A percentile compares a stretch with the other conserved stretches of the same genome.
Evolutionary conservation across 64 coral and sea anemone genomes (phyloP).

Genomic region (Stichodactyla helianthus): DNA sequence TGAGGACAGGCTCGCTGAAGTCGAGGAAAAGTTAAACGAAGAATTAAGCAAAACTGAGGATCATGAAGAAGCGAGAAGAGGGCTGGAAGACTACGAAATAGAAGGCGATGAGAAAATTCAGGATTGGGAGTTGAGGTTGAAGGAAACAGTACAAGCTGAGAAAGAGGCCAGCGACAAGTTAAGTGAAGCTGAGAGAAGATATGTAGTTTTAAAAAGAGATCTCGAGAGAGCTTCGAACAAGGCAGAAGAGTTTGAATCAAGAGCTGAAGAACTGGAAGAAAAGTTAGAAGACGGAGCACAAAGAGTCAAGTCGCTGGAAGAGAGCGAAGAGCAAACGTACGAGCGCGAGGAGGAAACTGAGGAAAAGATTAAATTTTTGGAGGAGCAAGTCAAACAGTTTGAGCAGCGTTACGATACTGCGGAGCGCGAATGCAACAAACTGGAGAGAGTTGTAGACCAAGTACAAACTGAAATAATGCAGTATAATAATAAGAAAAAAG

Average conservation of each 20-base stretch:
- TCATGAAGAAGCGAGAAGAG: conserved; percentile 27
- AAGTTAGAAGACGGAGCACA: background rate
- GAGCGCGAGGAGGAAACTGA: conserved; percentile 42
- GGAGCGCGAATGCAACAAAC: background rate
- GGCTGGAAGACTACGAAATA: conserved; percentile 37
- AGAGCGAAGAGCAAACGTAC: conserved; percentile 27
- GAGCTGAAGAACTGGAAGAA: background rate
- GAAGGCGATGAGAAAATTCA: conserved; percentile 52
- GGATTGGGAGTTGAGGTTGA: background rate
- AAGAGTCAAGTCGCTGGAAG: conserved; percentile 6
- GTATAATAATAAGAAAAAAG: background rate
- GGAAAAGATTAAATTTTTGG: conserved; percentile 49
- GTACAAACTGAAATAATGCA: background rate
- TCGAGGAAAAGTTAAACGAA: conserved; percentile 3
- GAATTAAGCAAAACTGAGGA: conserved; percentile 1
- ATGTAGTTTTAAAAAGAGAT: conserved; percentile 27
- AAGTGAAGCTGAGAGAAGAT: conserved; percentile 21
- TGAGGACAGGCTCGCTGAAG: background rate
- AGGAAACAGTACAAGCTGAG: background rate
- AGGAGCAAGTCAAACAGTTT: conserved; percentile 35
- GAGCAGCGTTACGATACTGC: conserved; percentile 2
- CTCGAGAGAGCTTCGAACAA: background rate
- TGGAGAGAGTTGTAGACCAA: background rate
- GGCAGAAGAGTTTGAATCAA: background rate
- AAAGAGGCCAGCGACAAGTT: conserved; percentile 13